phyloP scores from a whole-genome alignment of 2,113 vertebrate species.

The Pseudorasbora parva region DNA sequence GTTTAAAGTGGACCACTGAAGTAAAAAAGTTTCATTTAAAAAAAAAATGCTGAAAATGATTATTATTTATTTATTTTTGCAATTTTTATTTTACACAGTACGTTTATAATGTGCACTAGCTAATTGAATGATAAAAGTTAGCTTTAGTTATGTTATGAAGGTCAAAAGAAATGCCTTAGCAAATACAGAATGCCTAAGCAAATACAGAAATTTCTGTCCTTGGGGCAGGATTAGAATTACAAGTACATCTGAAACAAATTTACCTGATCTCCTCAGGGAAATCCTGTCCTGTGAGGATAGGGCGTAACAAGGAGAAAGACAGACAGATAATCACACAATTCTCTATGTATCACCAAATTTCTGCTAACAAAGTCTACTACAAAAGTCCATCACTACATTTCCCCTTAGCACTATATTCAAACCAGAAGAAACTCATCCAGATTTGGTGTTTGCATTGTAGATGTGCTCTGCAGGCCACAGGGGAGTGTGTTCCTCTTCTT shows the following conservation, averaged over 20 bases:
- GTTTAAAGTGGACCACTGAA: too few relatives aligned
- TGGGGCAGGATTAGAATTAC: background rate
- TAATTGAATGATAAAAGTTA: background rate
- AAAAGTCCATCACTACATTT: background rate
- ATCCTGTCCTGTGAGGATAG: background rate
- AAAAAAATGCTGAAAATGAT: too few relatives aligned
- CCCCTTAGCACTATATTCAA: background rate
- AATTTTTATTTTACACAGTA: background rate
- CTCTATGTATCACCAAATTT: background rate
- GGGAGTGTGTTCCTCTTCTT: conserved; percentile 68
- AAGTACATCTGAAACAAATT: conserved; percentile 17
- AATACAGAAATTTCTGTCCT: background rate
- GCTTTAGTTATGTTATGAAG: background rate
- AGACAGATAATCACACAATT: background rate
- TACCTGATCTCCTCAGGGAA: background rate
- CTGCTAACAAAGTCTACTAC: background rate
- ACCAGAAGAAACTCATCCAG: conserved; percentile 24
- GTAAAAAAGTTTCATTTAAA: too few relatives aligned
- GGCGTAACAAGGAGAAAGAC: background rate
- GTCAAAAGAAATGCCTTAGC: conserved; percentile 1
- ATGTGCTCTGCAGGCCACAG: conserved; percentile 64
- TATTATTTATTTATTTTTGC: background rate
- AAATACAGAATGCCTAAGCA: background rate
- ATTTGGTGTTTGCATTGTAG: conserved; percentile 70
- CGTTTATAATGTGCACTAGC: background rate